These are phyloP conservation scores for Neomicropteryx cornuta DNA, from an alignment of 1,140 invertebrate genomes.

Conservation along the genomic window DNA sequence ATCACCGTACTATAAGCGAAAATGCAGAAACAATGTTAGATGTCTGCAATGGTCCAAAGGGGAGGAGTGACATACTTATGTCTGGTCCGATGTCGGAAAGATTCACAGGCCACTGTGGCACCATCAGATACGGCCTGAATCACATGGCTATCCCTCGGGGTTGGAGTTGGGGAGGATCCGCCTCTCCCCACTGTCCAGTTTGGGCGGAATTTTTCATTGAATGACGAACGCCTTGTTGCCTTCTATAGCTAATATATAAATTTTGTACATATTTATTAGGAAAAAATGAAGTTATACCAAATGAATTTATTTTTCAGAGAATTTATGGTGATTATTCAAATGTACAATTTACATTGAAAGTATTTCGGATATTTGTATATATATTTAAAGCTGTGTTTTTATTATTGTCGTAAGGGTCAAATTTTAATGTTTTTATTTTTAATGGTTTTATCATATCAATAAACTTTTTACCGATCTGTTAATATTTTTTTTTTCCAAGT, in stretches of 20 bases:
- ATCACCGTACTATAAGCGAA: too few species aligned
- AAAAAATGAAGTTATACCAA: too few species aligned
- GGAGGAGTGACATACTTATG: constrained; percentile 23
- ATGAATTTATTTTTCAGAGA: neutral
- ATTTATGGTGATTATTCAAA: neutral
- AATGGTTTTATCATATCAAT: neutral
- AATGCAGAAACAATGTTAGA: too few species aligned
- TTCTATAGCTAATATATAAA: too few species aligned
- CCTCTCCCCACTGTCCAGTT: constrained; percentile 58
- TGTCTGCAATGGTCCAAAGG: too few species aligned
- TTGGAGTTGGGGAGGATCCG: constrained; percentile 70
- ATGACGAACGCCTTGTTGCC: too few species aligned
- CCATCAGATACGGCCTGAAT: constrained; percentile 54
- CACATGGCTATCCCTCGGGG: constrained; percentile 71
- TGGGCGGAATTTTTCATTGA: constrained; percentile 52
- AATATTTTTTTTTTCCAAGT: constrained; percentile 1
- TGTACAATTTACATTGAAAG: neutral
- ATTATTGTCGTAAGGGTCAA: neutral
- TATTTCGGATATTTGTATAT: neutral
- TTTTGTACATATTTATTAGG: too few species aligned
- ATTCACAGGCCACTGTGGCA: constrained; percentile 43
- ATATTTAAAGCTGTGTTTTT: neutral
- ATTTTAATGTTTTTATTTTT: constrained; percentile 1
- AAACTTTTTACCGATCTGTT: neutral
- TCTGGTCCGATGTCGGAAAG: constrained; percentile 17